Evolutionary conservation across 2,113 vertebrate genomes (phyloP), one percentile per base, ranked within the genome.

Genomic region (Athene noctua): DNA sequence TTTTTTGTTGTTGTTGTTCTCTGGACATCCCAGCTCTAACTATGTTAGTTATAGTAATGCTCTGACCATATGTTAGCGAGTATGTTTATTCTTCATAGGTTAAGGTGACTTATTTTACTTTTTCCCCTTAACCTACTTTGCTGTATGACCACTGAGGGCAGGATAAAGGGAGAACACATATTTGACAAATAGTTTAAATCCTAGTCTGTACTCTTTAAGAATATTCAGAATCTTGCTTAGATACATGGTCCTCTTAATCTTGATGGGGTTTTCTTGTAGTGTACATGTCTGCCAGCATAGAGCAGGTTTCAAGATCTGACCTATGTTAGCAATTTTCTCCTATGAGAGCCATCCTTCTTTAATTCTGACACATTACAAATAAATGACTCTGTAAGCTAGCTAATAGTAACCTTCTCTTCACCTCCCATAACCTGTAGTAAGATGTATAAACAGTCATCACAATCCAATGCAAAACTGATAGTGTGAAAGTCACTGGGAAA

Each of bases 401-500:
- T 91, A 73, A 82, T 58, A 88, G 70, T 80, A 73, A 46, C 58
- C 29, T 71, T 90, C 71, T 55, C 54, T 49, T 96, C 81, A 92
- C 93, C 92, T 96, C 92, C 49, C 3, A 2, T 95, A 96, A 90
- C 84, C 86, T 95, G 71, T 54, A 73, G 84, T 79, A 82, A 91
- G 84, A 95, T 47, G 61, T 86, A 58, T 91, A 85, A 94, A 73
- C 61, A 96, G 83, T 88, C 66, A 73, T 54, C 84, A 46, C 52
- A 90, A 77, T 77, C 95, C 88, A 62, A 7, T 74, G 71, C 86
- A 97, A 88, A 96, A 91, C 44, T 38, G 77, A 79, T 66, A 63
- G 70, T 51, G 92, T 82, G 86, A 90, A 94, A 97, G 80, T 90
- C 77, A 73, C 84, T 51, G 54, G 68, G 94, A 87, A 94, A 89